Evolutionary conservation across 92 coral and sea anemone genomes (phyloP).

Genomic region (Pocillopora grandis): DNA sequence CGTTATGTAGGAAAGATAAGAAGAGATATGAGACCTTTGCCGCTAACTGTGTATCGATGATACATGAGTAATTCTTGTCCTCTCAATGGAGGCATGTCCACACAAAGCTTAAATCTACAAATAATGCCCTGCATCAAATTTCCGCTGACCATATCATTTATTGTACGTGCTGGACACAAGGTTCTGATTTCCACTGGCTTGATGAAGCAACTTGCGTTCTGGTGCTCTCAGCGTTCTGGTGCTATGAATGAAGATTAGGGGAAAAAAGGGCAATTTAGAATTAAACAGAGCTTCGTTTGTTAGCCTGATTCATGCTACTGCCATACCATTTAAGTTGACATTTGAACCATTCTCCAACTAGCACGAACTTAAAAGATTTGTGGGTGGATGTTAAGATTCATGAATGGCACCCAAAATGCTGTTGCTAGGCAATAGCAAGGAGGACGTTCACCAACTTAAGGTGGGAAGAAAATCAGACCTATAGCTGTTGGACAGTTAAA

Average conservation of each 20-base stretch:
- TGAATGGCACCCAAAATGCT: background rate
- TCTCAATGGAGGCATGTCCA: slow-evolving; percentile 23
- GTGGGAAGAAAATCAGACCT: slow-evolving; percentile 1
- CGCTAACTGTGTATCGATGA: slow-evolving; percentile 13
- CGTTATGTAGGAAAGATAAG: slow-evolving; percentile 47
- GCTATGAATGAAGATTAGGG: background rate
- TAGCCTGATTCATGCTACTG: background rate
- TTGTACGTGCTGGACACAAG: slow-evolving; percentile 37
- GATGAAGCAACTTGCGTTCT: slow-evolving; percentile 10
- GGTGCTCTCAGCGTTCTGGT: slow-evolving; percentile 25
- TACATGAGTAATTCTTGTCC: slow-evolving; percentile 10
- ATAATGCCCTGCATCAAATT: slow-evolving; percentile 45
- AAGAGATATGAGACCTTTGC: slow-evolving; percentile 34
- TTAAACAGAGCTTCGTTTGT: slow-evolving; percentile 8
- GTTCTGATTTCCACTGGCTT: slow-evolving; percentile 43
- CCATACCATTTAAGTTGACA: slow-evolving; percentile 17
- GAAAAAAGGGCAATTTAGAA: slow-evolving; percentile 1
- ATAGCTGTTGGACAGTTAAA: background rate
- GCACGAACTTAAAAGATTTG: slow-evolving; percentile 38
- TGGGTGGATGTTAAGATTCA: slow-evolving; percentile 52
- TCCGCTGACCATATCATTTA: slow-evolving; percentile 37
- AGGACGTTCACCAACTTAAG: background rate
- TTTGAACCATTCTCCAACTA: slow-evolving; percentile 45
- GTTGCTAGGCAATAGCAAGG: slow-evolving; percentile 27
- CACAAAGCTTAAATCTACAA: slow-evolving; percentile 37